These are phyloP conservation scores for Noctua comes DNA, from an alignment of 2,888 invertebrate species.

Conservation along the genomic window DNA sequence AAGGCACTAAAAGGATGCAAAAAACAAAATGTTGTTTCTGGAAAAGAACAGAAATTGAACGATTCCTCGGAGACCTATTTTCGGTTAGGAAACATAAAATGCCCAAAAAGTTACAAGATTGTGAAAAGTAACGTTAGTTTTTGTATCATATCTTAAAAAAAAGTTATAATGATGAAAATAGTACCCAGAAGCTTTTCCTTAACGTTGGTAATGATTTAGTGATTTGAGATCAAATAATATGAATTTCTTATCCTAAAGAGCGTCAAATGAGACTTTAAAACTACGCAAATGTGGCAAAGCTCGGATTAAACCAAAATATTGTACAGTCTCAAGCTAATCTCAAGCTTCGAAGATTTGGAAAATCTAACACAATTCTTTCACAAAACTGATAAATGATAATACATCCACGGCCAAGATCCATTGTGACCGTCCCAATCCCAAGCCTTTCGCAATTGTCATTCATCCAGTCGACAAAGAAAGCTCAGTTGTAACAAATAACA, in stretches of 20 bases:
- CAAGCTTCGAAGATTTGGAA: slow-evolving; percentile 18
- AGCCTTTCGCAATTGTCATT: slow-evolving; percentile 78
- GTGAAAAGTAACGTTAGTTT: not conserved
- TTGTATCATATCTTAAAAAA: not conserved
- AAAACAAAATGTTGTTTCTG: slow-evolving; percentile 26
- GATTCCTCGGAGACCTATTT: slow-evolving; percentile 10
- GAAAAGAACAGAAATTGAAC: not conserved
- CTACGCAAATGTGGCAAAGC: slow-evolving; percentile 16
- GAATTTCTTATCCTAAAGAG: not conserved
- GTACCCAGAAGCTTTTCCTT: not conserved
- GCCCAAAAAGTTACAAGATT: not conserved
- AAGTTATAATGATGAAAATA: not conserved
- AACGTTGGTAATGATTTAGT: not conserved
- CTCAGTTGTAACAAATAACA: slow-evolving; percentile 75
- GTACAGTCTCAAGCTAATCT: slow-evolving; percentile 19
- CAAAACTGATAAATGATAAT: slow-evolving; percentile 69
- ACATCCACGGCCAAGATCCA: slow-evolving; percentile 48
- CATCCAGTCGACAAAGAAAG: slow-evolving; percentile 73
- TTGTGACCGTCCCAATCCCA: slow-evolving; percentile 63
- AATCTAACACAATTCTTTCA: slow-evolving; percentile 74
- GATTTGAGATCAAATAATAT: not conserved
- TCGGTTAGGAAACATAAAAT: not conserved
- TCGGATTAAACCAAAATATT: slow-evolving; percentile 17
- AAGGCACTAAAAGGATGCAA: slow-evolving; percentile 22
- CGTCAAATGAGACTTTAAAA: not conserved